Evolutionary conservation across 2,797 vertebrate genomes (phyloP).

Genomic region (Euphonia xanthogaster): DNA sequence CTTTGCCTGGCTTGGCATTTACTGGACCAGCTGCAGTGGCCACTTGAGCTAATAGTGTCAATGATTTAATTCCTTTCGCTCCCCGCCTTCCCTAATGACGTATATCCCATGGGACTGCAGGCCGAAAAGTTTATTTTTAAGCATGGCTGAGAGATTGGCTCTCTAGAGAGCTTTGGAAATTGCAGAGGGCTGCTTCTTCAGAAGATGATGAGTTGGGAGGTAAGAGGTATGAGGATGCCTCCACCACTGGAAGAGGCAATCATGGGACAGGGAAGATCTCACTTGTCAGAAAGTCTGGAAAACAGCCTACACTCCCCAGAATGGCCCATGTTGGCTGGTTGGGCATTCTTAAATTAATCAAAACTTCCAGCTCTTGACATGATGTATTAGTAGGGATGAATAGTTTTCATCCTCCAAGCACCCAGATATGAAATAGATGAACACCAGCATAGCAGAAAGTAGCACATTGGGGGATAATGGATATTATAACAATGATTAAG

Average conservation of each 20-base stretch:
- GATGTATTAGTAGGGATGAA: not conserved
- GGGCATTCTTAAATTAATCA: not conserved
- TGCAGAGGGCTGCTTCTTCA: not conserved
- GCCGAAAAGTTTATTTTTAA: conserved; percentile 43
- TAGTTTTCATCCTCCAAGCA: not conserved
- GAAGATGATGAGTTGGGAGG: not conserved
- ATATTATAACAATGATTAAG: not conserved
- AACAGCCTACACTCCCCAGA: not conserved
- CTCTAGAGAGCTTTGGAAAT: not conserved
- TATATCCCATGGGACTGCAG: not conserved
- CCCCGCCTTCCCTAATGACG: not conserved
- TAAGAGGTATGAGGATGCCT: not conserved
- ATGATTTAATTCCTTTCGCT: conserved; percentile 53
- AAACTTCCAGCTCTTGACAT: not conserved
- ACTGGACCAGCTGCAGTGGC: conserved; percentile 44
- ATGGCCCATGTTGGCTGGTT: not conserved
- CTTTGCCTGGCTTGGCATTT: conserved; percentile 41
- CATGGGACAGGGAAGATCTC: not conserved
- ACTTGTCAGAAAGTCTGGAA: not conserved
- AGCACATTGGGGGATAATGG: not conserved
- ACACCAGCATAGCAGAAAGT: not conserved
- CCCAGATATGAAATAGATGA: not conserved
- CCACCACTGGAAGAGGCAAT: not conserved
- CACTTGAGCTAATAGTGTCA: conserved; percentile 35
- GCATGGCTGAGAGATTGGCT: not conserved